Evolutionary conservation across 2,888 invertebrate species (phyloP).

Genomic region (Sturmia bella): DNA sequence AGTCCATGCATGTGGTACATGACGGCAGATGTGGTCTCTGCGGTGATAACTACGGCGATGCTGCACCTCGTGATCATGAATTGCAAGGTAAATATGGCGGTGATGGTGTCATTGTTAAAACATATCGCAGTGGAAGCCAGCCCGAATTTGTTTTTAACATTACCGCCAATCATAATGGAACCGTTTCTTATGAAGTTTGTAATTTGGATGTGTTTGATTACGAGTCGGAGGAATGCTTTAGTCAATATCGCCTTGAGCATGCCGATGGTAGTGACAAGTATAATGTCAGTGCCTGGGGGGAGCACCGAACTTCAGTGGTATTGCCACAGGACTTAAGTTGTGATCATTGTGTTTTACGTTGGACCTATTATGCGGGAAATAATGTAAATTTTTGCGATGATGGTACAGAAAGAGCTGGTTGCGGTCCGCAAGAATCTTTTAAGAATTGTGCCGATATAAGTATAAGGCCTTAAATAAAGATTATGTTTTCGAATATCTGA

Average conservation of each 20-base stretch:
- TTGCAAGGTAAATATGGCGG: constrained; percentile 83
- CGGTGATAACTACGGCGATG: constrained; percentile 82
- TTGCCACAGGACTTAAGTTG: neutral
- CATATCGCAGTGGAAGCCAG: constrained; percentile 76
- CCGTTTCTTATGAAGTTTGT: neutral
- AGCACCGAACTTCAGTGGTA: neutral
- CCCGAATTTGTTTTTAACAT: constrained; percentile 32
- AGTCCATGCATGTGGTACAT: constrained; percentile 81
- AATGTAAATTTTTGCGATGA: neutral
- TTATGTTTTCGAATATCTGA: too few species aligned
- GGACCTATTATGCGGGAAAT: neutral
- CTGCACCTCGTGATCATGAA: constrained; percentile 83
- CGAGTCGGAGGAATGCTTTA: constrained; percentile 8
- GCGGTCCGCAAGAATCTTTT: constrained; percentile 5
- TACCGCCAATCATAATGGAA: neutral
- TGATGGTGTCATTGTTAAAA: constrained; percentile 82
- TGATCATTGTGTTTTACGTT: neutral
- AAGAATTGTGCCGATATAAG: constrained; percentile 8
- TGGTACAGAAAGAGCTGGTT: neutral
- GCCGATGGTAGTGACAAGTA: neutral
- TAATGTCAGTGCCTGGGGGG: neutral
- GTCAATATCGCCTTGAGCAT: neutral
- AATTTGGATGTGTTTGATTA: neutral
- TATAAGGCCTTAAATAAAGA: too few species aligned
- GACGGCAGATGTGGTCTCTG: constrained; percentile 83